These are phyloP conservation scores for Amiota communis DNA, from an alignment of 2,888 invertebrate genomes.

Conservation along the genomic window DNA sequence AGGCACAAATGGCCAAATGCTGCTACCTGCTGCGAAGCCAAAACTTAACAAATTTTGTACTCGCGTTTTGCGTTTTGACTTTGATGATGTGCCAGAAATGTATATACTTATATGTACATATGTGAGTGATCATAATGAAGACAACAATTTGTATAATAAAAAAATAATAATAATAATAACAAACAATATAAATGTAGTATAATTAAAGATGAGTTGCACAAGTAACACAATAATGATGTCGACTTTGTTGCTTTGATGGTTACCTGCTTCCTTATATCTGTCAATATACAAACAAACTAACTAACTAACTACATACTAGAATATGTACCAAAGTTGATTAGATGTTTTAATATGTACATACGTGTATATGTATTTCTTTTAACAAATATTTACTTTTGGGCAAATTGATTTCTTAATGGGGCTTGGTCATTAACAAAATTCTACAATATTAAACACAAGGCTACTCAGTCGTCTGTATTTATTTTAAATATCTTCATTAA, in stretches of 20 bases:
- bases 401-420: background rate
- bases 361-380: constrained; percentile 1
- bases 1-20: background rate
- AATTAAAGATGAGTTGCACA: constrained; percentile 18
- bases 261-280: constrained; percentile 4
- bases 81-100: background rate
- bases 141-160: background rate
- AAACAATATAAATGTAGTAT: constrained; percentile 20
- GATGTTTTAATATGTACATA: too few species aligned
- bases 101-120: too few species aligned
- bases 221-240: background rate
- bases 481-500: background rate
- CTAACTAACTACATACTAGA: background rate
- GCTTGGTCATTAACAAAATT: background rate
- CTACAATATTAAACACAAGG: constrained; percentile 24
- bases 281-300: background rate
- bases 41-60: background rate
- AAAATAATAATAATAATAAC: background rate
- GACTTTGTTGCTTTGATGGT: background rate
- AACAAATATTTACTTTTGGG: constrained; percentile 25
- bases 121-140: too few species aligned
- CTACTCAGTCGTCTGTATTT: background rate
- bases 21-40: background rate
- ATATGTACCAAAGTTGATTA: background rate
- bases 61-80: background rate